Evolutionary conservation across 2,113 vertebrate genomes (phyloP), one percentile per base, ranked within the genome.

Genomic region (Menidia beryllina): DNA sequence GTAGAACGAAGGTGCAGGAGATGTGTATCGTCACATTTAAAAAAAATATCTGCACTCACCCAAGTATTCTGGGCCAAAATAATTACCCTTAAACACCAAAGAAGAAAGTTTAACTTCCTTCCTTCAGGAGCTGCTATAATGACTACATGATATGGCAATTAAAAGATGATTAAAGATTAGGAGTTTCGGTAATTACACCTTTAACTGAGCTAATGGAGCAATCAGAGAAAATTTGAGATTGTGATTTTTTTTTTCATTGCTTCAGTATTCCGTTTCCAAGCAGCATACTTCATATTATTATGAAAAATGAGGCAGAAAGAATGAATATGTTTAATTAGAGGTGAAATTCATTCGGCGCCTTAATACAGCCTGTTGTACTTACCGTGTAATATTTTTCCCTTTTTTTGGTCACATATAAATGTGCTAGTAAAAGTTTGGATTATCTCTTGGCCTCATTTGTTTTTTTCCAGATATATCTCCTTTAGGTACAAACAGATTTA

Each of bases 131-230:
- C 71, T 63, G 69, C 75, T 85, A 45, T 80, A 86, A 86, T 88
- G 84, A 84, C 87, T 83, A 80, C 77, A 84, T 77, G 83, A 87
- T 83, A 80, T 81, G 75, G 77, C 85, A 91, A 89, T 91, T 88
- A 89, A 85, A 83, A 86, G 75, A 85, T 88, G 82, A 91, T 91
- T 78, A 85, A 85, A 89, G 87, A 91, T 89, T 88, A 84, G 85
- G 52, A 89, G 66, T 88, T 89, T 86, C 50, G 34, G 73, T 88
- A 91, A 89, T 91, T 89, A 88, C 85, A 91, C 87, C 89, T 91
- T 88, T 74, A 85, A 88, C 64, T 77, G 47, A 86, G 75, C 82
- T 85, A 84, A 83, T 85, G 83, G 75, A 66, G 83, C 87, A 90
- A 89, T 89, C 87, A 86, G 68, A 73, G 60, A 64, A 82, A 83